A percentile compares a stretch with the other conserved stretches of the same genome.
These are phyloP conservation scores for Danio aesculapii DNA, from an alignment of 2,797 vertebrate species.

Conservation along the genomic window DNA sequence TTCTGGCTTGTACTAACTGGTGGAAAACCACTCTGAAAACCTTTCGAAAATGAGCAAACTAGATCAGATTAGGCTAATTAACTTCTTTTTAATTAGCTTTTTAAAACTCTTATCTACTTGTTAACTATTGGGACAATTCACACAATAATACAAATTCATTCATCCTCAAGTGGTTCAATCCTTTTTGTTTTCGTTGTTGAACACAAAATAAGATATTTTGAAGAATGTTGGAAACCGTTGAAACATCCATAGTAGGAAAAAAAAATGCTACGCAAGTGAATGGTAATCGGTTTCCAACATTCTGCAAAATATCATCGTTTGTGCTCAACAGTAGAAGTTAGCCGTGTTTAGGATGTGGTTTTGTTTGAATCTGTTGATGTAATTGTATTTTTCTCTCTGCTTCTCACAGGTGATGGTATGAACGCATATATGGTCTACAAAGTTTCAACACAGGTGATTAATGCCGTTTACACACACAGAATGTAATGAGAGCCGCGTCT, in stretches of 20 bases:
- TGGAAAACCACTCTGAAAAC: background rate
- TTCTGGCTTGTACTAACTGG: background rate
- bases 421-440: conserved; percentile 97
- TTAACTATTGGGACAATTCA: too few relatives aligned
- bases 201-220: too few relatives aligned
- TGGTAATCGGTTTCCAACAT: too few relatives aligned
- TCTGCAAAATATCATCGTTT: too few relatives aligned
- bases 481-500: background rate
- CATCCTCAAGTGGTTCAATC: too few relatives aligned
- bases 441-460: conserved; percentile 93
- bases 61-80: background rate
- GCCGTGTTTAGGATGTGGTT: background rate
- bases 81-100: too few relatives aligned
- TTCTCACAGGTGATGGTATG: conserved; percentile 93
- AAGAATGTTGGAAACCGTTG: too few relatives aligned
- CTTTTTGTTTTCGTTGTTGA: too few relatives aligned
- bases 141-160: too few relatives aligned
- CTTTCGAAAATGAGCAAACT: background rate
- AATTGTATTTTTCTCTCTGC: background rate
- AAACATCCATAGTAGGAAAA: too few relatives aligned
- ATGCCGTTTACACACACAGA: background rate
- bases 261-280: too few relatives aligned
- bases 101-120: background rate
- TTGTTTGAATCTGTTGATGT: background rate
- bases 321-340: background rate